phyloP scores from a whole-genome alignment of 2,888 invertebrate species.

The Frankliniella fusca region DNA sequence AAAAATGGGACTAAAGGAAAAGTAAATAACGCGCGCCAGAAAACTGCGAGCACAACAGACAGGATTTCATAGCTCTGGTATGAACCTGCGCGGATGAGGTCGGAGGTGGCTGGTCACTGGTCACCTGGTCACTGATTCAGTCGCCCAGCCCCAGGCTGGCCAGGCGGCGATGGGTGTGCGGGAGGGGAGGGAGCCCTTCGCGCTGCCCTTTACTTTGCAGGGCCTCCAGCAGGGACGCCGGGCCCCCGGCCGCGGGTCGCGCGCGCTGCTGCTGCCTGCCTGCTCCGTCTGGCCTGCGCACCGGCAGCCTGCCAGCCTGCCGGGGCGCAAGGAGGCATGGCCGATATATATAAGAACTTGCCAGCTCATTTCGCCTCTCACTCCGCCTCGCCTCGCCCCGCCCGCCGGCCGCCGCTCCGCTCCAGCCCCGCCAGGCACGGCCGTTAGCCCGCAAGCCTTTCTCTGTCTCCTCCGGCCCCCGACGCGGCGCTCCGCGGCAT shows the following conservation, averaged over 20 bases:
- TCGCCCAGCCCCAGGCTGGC: background rate
- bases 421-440: no score
- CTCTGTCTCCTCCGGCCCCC: background rate
- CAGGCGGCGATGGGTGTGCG: background rate
- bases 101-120: no score
- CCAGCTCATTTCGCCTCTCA: conserved; percentile 11
- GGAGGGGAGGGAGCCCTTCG: background rate
- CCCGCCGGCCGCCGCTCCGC: no score
- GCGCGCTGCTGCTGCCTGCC: background rate
- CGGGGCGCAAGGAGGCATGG: background rate
- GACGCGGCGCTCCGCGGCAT: no score
- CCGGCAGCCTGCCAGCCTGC: conserved; percentile 14
- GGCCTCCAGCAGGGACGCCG: background rate
- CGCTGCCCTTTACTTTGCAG: background rate
- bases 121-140: no score
- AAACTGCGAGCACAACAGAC: no score
- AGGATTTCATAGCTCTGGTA: no score
- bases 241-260: background rate
- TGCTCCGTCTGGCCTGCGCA: background rate
- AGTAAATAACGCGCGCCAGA: no score
- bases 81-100: no score
- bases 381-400: background rate
- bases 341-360: conserved; percentile 20
- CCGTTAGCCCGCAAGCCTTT: no score
- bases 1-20: no score